Percentiles rank a stretch among this genome's conserved stretches.
phyloP scores from a whole-genome alignment of 2,797 vertebrate genomes.

The Lates japonicus region DNA sequence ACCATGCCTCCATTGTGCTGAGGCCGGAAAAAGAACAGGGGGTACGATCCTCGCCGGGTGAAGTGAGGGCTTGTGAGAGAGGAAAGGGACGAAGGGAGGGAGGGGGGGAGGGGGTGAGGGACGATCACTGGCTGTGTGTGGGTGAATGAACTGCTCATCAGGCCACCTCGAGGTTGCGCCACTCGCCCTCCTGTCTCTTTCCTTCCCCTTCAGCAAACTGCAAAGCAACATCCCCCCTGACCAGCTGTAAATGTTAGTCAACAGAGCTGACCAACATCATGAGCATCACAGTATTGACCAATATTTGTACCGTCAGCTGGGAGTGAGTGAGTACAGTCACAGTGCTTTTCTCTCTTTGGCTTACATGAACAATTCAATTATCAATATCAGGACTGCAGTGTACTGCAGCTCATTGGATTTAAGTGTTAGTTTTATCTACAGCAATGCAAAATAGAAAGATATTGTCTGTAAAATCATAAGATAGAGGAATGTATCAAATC shows the following conservation, averaged over 20 bases:
- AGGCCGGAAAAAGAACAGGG: conserved; percentile 68
- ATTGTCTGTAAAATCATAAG: background rate
- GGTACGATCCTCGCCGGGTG: conserved; percentile 49
- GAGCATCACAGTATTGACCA: conserved; percentile 1
- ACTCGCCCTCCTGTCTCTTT: conserved; percentile 49
- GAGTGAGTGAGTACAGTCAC: background rate
- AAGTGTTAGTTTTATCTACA: background rate
- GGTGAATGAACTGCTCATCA: conserved; percentile 65
- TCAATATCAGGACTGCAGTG: background rate
- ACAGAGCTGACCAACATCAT: background rate
- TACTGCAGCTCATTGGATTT: background rate
- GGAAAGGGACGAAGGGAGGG: conserved; percentile 31
- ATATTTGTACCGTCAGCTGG: conserved; percentile 14
- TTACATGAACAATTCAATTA: background rate
- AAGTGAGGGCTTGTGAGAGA: conserved; percentile 38
- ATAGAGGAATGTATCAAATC: background rate
- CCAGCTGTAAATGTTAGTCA: conserved; percentile 37
- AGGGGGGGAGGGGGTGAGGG: background rate
- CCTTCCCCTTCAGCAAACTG: conserved; percentile 61
- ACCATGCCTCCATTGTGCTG: conserved; percentile 80
- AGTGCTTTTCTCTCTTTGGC: background rate
- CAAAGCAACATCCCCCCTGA: conserved; percentile 34
- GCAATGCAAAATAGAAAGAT: background rate
- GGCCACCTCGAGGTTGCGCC: conserved; percentile 55
- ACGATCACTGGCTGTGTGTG: conserved; percentile 53